phyloP scores from a whole-genome alignment of 2,113 vertebrate species.

The Etheostoma cragini region DNA sequence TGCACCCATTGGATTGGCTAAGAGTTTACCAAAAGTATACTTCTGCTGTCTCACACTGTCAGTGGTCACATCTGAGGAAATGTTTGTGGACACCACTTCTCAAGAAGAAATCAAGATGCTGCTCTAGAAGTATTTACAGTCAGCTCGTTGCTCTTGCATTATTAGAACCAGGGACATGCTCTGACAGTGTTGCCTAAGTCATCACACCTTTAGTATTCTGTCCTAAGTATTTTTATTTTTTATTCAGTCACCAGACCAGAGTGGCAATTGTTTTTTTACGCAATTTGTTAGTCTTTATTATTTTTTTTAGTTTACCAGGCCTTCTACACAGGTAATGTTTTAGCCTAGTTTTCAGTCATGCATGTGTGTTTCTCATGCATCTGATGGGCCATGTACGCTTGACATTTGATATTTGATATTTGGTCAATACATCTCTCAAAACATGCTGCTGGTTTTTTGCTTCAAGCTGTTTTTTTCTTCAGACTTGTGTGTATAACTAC shows the following conservation, averaged over 20 bases:
- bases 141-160: not conserved
- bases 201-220: conserved; percentile 43
- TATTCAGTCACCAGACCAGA: not conserved
- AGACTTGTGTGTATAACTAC: not conserved
- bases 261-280: conserved; percentile 30
- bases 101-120: conserved; percentile 21
- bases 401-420: not conserved
- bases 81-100: not conserved
- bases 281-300: not conserved
- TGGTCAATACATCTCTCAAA: conserved; percentile 10
- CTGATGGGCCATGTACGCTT: not conserved
- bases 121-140: conserved; percentile 43
- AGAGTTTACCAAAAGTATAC: not conserved
- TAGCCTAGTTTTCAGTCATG: too few species aligned
- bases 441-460: too few species aligned
- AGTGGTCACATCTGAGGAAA: not conserved
- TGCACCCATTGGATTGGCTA: not conserved
- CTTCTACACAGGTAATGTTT: not conserved
- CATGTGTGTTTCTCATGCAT: not conserved
- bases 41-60: not conserved
- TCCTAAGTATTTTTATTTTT: conserved; percentile 41
- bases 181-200: conserved; percentile 47
- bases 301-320: conserved; percentile 11
- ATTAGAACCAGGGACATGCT: not conserved
- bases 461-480: too few species aligned